phyloP scores from a whole-genome alignment of 1,140 invertebrate species.

The Pogonomyrmex californicus region DNA sequence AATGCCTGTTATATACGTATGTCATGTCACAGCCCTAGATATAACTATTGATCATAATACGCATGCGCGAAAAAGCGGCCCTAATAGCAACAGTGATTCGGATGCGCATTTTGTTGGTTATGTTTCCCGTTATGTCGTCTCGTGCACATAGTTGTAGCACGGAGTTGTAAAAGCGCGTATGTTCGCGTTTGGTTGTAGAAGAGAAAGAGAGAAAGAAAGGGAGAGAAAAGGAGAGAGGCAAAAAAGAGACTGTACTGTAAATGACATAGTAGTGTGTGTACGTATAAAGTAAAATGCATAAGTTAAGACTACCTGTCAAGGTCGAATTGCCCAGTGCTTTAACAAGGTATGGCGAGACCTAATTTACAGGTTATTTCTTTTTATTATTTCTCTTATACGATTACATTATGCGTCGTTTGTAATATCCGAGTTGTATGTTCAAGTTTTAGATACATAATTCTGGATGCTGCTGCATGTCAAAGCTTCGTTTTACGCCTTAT shows the following conservation, averaged over 20 bases:
- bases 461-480: neutral
- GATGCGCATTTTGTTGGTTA: constrained; percentile 70
- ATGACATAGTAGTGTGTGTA: constrained; percentile 74
- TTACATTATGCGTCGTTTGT: neutral
- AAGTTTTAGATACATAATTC: constrained; percentile 6
- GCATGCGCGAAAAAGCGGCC: too few species aligned
- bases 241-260: constrained; percentile 42
- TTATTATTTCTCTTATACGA: constrained; percentile 37
- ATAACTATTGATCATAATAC: too few species aligned
- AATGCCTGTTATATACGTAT: too few species aligned
- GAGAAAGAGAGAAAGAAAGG: constrained; percentile 15
- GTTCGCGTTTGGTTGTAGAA: constrained; percentile 34
- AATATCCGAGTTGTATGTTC: neutral
- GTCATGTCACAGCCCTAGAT: too few species aligned
- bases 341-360: constrained; percentile 83
- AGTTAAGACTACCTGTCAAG: constrained; percentile 84
- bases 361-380: constrained; percentile 74
- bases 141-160: constrained; percentile 21
- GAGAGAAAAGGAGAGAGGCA: neutral
- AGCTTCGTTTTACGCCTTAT: neutral
- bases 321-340: constrained; percentile 84
- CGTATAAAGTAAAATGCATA: constrained; percentile 82
- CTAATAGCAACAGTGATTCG: neutral
- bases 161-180: constrained; percentile 44
- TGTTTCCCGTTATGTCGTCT: constrained; percentile 63